Base-by-base conservation (phyloP, 2,888 invertebrate genomes). In the Eulithis prunata region DNA sequence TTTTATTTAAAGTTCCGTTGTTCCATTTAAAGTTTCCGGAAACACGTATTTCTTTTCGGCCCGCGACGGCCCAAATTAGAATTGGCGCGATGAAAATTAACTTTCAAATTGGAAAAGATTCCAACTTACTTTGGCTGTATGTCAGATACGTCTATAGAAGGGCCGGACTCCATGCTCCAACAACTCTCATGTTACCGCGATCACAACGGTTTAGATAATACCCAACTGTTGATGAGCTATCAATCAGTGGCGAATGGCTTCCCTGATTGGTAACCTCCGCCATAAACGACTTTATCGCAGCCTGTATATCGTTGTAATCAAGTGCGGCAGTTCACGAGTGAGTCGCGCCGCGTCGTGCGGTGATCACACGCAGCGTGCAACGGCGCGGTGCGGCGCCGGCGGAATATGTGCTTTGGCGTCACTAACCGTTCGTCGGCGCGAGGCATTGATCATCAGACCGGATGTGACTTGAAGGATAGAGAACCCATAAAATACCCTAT, bases 1-100 rank as follows among this genome's bases (percentile, higher is more conserved):
- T 69, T 74, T 73, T 71, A 69, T 71, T 72, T 72, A 71, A 73
- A 70, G 66, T 73, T 74, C 67, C 58, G 64, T 71, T 72, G 57
- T 69, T 71, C 69, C 71, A 67, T 71, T 67, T 71, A 68, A 70
- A 73, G 71, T 71, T 73, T 62, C 64, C 54, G 60, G 64, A 69
- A 69, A 70, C 68, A 71, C 66, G 69, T 68, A 71, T 71, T 73
- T 70, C 68, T 70, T 68, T 64, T 59, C 52, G 60, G 56, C 55
- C 55, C 64, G 64, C 64, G 61, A 58, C 66, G 66, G 55, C 59
- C 43, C 53, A 62, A 62, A 64, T 64, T 61, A 66, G 58, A 66
- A 66, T 64, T 64, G 69, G 64, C 58, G 52, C 58, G 55, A 66
- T 64, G 61, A 61, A 66, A 64, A 69, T 66, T 64, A 62, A 66